A percentile compares a stretch with the other conserved stretches of the same genome.
phyloP scores from a whole-genome alignment of 2,888 invertebrate species.

The Andrena flavipes region DNA sequence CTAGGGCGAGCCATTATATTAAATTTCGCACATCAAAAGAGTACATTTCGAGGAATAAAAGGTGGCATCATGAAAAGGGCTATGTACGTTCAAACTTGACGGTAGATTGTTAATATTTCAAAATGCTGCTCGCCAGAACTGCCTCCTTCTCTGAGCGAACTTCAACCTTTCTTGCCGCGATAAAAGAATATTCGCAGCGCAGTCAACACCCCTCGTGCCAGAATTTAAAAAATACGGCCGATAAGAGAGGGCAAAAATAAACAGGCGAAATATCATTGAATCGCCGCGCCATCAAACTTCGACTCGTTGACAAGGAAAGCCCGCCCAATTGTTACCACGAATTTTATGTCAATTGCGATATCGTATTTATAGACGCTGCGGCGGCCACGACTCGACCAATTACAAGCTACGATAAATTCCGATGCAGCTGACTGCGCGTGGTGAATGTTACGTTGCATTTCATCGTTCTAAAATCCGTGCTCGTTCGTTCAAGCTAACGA shows the following conservation, averaged over 20 bases:
- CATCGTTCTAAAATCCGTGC: slow-evolving; percentile 5
- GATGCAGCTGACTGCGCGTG: neutral
- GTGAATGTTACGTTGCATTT: slow-evolving; percentile 10
- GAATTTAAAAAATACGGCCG: slow-evolving; percentile 19
- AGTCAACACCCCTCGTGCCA: neutral
- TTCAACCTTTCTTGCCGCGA: neutral
- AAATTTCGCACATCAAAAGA: slow-evolving; percentile 52
- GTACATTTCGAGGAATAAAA: slow-evolving; percentile 15
- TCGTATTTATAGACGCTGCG: neutral
- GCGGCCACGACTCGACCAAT: neutral
- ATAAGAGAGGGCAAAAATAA: neutral
- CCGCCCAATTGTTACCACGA: neutral
- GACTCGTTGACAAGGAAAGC: neutral
- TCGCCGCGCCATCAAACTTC: neutral
- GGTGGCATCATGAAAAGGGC: slow-evolving; percentile 8
- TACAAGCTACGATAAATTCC: neutral
- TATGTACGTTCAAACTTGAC: slow-evolving; percentile 20
- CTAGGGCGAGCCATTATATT: slow-evolving; percentile 37
- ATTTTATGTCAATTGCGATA: slow-evolving; percentile 13
- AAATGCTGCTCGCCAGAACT: slow-evolving; percentile 12
- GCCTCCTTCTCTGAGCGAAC: neutral
- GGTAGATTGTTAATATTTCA: slow-evolving; percentile 49
- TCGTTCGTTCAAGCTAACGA: neutral
- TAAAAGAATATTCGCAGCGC: slow-evolving; percentile 11
- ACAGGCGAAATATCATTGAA: slow-evolving; percentile 1